Evolutionary conservation across 64 coral and sea anemone species (phyloP), one percentile per base, ranked within the genome.

Genomic region (Actinia tenebrosa): DNA sequence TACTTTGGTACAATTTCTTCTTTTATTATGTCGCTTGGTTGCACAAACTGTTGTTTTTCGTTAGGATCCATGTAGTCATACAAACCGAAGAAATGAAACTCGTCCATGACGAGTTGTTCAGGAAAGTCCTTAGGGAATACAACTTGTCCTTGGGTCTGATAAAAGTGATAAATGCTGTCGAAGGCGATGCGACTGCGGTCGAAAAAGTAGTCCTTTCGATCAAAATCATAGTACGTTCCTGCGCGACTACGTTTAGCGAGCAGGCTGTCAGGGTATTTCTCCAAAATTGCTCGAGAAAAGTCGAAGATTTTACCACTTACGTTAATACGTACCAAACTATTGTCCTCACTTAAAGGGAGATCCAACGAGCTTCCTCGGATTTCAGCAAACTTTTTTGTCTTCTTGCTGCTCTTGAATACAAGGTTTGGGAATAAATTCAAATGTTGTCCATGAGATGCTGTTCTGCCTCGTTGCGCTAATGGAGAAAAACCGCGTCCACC

Each of bases 81-180:
- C 45, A 91, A 50, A 15, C 90, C 90, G 80, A 87, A 91, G 68
- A 91, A 91, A 27, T 91, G 44, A 43, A 91, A 83, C 60, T 91
- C 90, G 43, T 91, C 90, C 5, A 72, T 60, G 3, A 91, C 17
- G 20, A 91, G 85, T 50, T 91, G 90, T 91, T 87, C 84, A 1
- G 90, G 90, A 30, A 68, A 91, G 47, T 87, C 43, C 63, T 91
- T 61, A 1, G 90, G 90, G 52, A 87, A 18, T 1, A 87, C 59
- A 7, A 91, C 15, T 5, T 8, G 19, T 37, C 90, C 90, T 56
- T 83, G 52, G 30, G 77, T 64, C n/a, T 68, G 71, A n/a, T 91
- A 91, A 47, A 91, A 91, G 18, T 62, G 58, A 46, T 81, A 91
- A 53, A 91, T 86, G 10, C 75, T 87, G 61, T 87, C 90, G 18